Evolutionary conservation across 2,888 invertebrate species (phyloP), one percentile per base, ranked within the genome.

Genomic region (Noctua janthe): DNA sequence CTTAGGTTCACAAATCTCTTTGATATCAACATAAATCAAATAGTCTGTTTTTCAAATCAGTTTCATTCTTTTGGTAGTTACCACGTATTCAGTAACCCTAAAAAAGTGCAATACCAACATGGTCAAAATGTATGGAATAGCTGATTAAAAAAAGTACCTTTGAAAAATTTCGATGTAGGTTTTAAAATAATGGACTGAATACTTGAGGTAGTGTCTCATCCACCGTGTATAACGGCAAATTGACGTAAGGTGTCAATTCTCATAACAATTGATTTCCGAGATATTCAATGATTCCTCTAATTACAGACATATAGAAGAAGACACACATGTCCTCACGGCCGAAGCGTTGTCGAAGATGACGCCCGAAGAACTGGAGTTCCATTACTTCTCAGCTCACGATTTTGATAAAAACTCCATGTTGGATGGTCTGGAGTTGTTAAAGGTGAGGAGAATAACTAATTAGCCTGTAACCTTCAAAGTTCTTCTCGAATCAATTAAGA

Each of bases 311-410:
- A 97, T 99, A 84, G 98, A 98, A 92, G 98, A 99, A 93, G 98
- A 99, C 91, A 94, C 98, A 59, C 97, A 97, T 82, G 97, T 98
- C 1, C 95, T 98, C 90, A 98, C 98, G 0, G 97, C 98, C 23
- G 96, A 97, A 90, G 97, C 91, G 92, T 97, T 98, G 78, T 97
- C 98, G 0, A 98, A 98, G 85, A 98, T 99, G 98, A 97, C 98
- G 0, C 98, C 98, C 2, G 99, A 99, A 91, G 99, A 99, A 83
- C 89, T 99, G 91, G 98, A 98, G 93, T 98, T 98, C 91, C 98
- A 98, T 93, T 98, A 98, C 92, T 99, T 99, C 93, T 98, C 98
- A 96, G 96, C 98, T 35, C 99, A 99, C 91, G 99, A 99, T 93
- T 98, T 98, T 86, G 99, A 99, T 93, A 98, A 98, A 92, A 99